Base-by-base conservation (phyloP, 2,113 vertebrate species). In the Gavia stellata region DNA sequence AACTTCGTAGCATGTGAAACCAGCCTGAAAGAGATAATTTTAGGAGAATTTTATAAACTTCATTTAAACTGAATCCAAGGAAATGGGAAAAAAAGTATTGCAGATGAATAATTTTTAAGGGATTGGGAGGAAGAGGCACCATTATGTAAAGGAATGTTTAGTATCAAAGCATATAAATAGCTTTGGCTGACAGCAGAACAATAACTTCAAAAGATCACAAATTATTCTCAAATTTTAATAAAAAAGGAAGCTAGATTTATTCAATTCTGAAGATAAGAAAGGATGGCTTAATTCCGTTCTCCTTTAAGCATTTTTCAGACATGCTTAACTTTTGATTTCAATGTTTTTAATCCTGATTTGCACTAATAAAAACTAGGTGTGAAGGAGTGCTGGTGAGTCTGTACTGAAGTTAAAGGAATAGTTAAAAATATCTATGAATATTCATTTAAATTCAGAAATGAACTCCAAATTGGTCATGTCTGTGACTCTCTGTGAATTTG, bases 281-380 rank as follows among this genome's bases (percentile, higher is more conserved):
- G 73, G 62, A 80, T 38, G 16, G n/a, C 81, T 90, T 65, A 58
- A 61, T 84, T 87, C 50, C 61, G 33, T 67, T 67, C 40, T 81
- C 88, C 91, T 83, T 80, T 45, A 55, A 61, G 56, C 66, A 75
- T 75, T 88, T 95, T 97, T 90, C 90, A 93, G 77, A 89, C 61
- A 52, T 63, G 44, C 72, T 81, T 50, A 93, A 79, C 71, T 79
- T 91, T 33, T 87, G 21, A 86, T 88, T 94, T 92, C 49, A 31
- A 7, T 90, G 49, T 8, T 93, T 90, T 77, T 89, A 74, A 31
- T 96, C 34, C 33, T 79, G 53, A 85, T 96, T 92, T 94, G 56
- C 81, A 62, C 85, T 95, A 92, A 95, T 93, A 96, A 95, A 96
- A 97, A 92, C 77, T 94, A 94, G 87, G 92, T 96, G 92, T 75